Conservation (phyloP, 2,888 invertebrate species). For the Incurvaria masculella region DNA sequence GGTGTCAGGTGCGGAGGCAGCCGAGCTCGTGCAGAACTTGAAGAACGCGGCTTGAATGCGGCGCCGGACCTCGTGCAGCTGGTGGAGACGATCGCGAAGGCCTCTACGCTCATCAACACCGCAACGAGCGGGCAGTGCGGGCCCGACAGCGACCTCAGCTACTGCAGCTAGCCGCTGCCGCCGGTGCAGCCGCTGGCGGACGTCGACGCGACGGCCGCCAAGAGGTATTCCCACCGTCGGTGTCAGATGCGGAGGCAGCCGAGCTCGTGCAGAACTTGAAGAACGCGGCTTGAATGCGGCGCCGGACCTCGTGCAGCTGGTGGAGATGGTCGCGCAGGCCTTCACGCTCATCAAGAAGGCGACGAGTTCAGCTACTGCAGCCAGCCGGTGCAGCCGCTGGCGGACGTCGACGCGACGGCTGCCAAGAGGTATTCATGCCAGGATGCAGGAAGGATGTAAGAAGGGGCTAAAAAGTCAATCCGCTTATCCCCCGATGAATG, state of each 20-base stretch:
- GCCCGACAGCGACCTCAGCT: constrained; percentile 35
- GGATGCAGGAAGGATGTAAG: no score
- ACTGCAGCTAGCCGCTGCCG: constrained; percentile 70
- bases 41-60: constrained; percentile 27
- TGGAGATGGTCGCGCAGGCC: constrained; percentile 75
- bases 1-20: no score
- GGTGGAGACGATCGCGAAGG: constrained; percentile 74
- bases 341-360: constrained; percentile 71
- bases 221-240: no score
- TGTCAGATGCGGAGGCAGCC: no score
- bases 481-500: no score
- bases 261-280: constrained; percentile 29
- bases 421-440: constrained; percentile 65
- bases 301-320: constrained; percentile 63
- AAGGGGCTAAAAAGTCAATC: not conserved
- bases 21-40: constrained; percentile 29
- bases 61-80: constrained; percentile 61
- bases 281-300: constrained; percentile 26
- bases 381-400: constrained; percentile 66
- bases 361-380: constrained; percentile 56
- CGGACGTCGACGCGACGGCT: constrained; percentile 62
- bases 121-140: constrained; percentile 42
- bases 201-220: constrained; percentile 63
- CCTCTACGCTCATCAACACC: constrained; percentile 69
- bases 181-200: constrained; percentile 65